Percentiles rank a stretch among this genome's conserved stretches.
Conservation (phyloP, 2,797 vertebrate species). For the Aeoliscus strigatus region DNA sequence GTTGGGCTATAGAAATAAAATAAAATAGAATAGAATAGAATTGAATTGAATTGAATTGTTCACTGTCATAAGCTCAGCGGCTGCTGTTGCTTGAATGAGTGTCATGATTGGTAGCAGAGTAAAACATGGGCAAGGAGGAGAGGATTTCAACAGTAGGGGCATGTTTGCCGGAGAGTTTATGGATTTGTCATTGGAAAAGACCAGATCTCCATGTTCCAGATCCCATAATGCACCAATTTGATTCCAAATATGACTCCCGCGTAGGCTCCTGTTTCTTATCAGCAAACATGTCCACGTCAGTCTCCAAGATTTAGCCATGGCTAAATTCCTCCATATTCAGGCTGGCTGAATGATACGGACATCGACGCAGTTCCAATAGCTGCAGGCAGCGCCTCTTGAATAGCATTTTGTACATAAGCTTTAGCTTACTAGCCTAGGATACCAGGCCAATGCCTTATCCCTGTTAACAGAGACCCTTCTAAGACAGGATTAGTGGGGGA, state of each 20-base stretch:
- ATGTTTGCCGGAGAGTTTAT: conserved; percentile 68
- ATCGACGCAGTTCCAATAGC: conserved; percentile 77
- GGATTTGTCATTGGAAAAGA: conserved; percentile 71
- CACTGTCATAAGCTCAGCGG: conserved; percentile 43
- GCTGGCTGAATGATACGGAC: conserved; percentile 76
- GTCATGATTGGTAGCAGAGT: conserved; percentile 37
- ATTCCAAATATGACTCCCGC: conserved; percentile 72
- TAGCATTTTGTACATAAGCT: conserved; percentile 82
- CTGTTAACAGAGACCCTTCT: conserved; percentile 98
- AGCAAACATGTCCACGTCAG: conserved; percentile 72
- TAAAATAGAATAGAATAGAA: conserved; percentile 27
- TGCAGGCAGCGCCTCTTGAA: conserved; percentile 82
- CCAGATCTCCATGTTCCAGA: conserved; percentile 69
- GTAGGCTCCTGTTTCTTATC: conserved; percentile 68
- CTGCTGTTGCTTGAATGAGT: conserved; percentile 37
- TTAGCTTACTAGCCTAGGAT: conserved; percentile 79
- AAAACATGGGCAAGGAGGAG: conserved; percentile 26
- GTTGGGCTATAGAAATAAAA: no score
- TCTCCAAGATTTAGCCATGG: conserved; percentile 76
- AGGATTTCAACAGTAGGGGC: conserved; percentile 54
- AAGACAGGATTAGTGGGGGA: conserved; percentile 89
- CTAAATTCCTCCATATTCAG: conserved; percentile 79
- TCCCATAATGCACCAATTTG: conserved; percentile 71
- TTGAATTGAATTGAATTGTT: conserved; percentile 46
- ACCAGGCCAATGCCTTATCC: conserved; percentile 87